These are phyloP conservation scores for Goniozus legneri DNA, from an alignment of 1,140 invertebrate species.

Conservation along the genomic window DNA sequence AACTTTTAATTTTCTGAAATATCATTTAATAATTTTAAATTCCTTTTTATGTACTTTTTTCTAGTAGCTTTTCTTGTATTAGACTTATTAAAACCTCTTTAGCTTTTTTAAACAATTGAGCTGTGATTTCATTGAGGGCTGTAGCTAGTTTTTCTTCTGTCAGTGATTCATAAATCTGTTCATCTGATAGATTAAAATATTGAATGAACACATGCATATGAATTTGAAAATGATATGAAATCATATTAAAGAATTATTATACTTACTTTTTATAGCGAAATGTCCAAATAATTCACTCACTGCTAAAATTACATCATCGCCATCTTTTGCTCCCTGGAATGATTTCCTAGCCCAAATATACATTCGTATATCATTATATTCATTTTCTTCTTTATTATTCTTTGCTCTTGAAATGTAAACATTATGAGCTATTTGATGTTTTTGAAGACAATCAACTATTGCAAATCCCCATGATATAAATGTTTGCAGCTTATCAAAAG, in stretches of 20 bases:
- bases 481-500: slow-evolving; percentile 35
- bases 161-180: slow-evolving; percentile 46
- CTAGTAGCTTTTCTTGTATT: slow-evolving; percentile 11
- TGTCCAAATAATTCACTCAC: slow-evolving; percentile 68
- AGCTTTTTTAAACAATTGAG: slow-evolving; percentile 40
- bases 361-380: slow-evolving; percentile 53
- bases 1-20: too few relatives aligned
- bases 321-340: slow-evolving; percentile 55
- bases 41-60: too few relatives aligned
- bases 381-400: slow-evolving; percentile 17
- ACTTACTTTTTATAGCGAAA: slow-evolving; percentile 62
- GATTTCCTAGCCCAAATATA: slow-evolving; percentile 64
- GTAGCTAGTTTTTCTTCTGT: slow-evolving; percentile 40
- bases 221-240: slow-evolving; percentile 1
- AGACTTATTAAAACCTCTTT: slow-evolving; percentile 17
- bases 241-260: slow-evolving; percentile 14
- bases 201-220: not conserved
- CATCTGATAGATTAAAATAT: slow-evolving; percentile 36
- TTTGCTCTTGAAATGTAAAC: slow-evolving; percentile 62
- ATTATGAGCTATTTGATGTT: slow-evolving; percentile 65
- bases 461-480: slow-evolving; percentile 46
- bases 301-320: slow-evolving; percentile 59
- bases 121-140: slow-evolving; percentile 47
- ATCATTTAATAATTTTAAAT: too few relatives aligned
- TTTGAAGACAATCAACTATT: slow-evolving; percentile 56